Base-by-base conservation (phyloP, 1,140 invertebrate species). In the Caerostris darwini region DNA sequence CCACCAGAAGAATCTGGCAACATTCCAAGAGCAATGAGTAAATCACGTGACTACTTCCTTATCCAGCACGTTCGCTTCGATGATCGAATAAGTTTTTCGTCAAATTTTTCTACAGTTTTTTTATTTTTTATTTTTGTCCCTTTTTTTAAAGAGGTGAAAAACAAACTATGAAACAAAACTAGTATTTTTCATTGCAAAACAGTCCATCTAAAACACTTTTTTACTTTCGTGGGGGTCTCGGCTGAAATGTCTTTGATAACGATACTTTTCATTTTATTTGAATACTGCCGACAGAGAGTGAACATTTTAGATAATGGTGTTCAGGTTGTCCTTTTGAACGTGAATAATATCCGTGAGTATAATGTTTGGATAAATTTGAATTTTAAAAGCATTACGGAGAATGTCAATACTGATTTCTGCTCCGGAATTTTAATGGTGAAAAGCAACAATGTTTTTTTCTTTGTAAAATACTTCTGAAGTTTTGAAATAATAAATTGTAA, bases 11-110 rank as follows among this genome's bases (percentile, higher is more conserved):
- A 17, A 83, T 61, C 85, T 87, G 85, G 85, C 85, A 87, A 53
- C n/a, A 12, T 67, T 87, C 85, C 85, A 87, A 87, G 34, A 34
- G 34, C 34, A 34, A 34, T 34, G 34, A 34, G 34, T 34, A 64
- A 34, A 87, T 87, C 85, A 89, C 53, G 87, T 89, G 61, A 89
- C 87, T 34, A 69, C 71, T 87, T 87, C 34, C 87, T 89, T 89
- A 89, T 89, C 87, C 71, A 53, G 53, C 87, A 89, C 53, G 87
- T 89, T 89, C 61, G 64, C 61, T 89, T 34, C 61, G 71, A 71
- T 71, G 87, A 89, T 89, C 87, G 64, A 89, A 89, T 71, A 59
- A 89, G 87, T 89, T 67, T 71, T 89, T 89, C 5, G 1, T 56
- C 54, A 19, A 85, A n/a, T 10, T 58, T 85, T 85, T 34, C 17